Base-by-base conservation (phyloP, 53 echinoderm and acorn worm species). In the Apostichopus leukothele region DNA sequence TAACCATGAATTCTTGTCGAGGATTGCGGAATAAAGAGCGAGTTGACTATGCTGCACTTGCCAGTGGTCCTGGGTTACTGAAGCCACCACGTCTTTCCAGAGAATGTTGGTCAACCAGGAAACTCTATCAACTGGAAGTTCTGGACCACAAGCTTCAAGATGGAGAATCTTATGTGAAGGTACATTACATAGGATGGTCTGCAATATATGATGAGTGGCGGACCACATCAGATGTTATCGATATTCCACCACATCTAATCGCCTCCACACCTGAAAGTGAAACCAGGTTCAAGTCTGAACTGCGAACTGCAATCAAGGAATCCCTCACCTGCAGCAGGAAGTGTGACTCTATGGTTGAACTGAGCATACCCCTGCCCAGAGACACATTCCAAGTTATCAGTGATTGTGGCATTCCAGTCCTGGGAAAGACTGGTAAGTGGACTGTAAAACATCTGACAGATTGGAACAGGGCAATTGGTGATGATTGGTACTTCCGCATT, bases 261-360 rank as follows among this genome's bases (percentile, higher is more conserved):
- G 25, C 25, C 25, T 61, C 63, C 63, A 61, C 63, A 61, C 2
- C 21, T 21, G 83, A 83, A 26, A 19, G 5, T 21, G 83, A 83
- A 83, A 18, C 83, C 83, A 83, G 60, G 83, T 20, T 83, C 21
- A 83, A 83, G 60, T 83, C 53, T 83, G 83, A 83, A 83, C 83
- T 83, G n/a, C 83, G 19, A 12, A 83, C 26, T 55, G 83, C 83
- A 18, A 57, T 83, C 20, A 23, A 60, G 21, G 83, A 83, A 57
- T 83, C 61, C 16, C 83, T 83, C 19, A 19, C n/a, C 60, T 83
- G 83, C 83, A 83, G 59, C 60, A 59, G 83, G 83, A 83, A 83
- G 61, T 83, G 83, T 54, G 83, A 83, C 26, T 60, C 83, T 59
- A 19, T 83, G 0, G 59, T 60, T 7, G 60, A 83, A 83, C 83